phyloP scores from a whole-genome alignment of 2,888 invertebrate genomes.

The Erynnis tages region DNA sequence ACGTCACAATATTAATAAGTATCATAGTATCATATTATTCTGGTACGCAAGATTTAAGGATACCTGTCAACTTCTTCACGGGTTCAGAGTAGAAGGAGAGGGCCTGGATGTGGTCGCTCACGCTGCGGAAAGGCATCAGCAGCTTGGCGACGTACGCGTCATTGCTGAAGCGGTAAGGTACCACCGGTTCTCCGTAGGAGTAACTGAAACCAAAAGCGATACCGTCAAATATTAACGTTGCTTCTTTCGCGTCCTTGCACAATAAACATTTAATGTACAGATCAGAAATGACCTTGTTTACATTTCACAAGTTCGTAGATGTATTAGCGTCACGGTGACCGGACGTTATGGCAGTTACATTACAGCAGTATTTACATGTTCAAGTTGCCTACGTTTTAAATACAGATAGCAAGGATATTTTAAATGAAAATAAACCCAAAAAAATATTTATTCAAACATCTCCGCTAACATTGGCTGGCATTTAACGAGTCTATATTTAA shows the following conservation, averaged over 20 bases:
- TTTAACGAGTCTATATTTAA: slow-evolving; percentile 73
- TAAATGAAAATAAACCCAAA: slow-evolving; percentile 60
- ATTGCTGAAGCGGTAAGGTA: slow-evolving; percentile 83
- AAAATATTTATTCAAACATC: slow-evolving; percentile 54
- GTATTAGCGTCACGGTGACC: slow-evolving; percentile 11
- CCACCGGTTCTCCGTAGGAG: slow-evolving; percentile 69
- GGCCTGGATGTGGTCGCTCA: slow-evolving; percentile 82
- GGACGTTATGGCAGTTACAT: slow-evolving; percentile 8
- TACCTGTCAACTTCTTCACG: slow-evolving; percentile 86
- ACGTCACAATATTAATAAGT: slow-evolving; percentile 2
- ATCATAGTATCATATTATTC: too few relatives aligned
- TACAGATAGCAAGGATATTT: slow-evolving; percentile 35
- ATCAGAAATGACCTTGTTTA: slow-evolving; percentile 13
- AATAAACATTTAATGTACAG: not conserved
- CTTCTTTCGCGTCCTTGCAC: not conserved
- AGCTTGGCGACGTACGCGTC: slow-evolving; percentile 88
- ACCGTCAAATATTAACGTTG: not conserved
- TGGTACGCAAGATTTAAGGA: slow-evolving; percentile 1
- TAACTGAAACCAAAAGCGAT: slow-evolving; percentile 63
- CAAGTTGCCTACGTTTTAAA: slow-evolving; percentile 24
- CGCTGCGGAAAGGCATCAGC: slow-evolving; percentile 83
- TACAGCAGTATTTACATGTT: slow-evolving; percentile 3
- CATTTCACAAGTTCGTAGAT: slow-evolving; percentile 6
- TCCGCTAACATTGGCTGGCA: slow-evolving; percentile 67
- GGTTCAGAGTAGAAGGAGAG: slow-evolving; percentile 86